Evolutionary conservation across 2,113 vertebrate genomes (phyloP).

Genomic region (Cricetomys ansorgei): DNA sequence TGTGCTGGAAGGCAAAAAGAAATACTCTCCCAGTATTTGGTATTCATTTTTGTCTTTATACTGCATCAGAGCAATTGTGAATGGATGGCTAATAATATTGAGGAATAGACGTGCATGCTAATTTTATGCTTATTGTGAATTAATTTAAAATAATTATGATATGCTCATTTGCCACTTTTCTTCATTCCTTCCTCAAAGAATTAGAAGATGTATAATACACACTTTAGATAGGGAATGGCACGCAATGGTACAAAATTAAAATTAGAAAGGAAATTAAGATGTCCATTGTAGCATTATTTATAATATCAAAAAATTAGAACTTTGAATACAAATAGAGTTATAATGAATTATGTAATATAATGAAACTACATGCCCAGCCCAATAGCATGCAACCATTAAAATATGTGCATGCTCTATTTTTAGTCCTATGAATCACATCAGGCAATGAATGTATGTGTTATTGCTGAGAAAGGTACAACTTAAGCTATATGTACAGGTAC

Average conservation of each 20-base stretch:
- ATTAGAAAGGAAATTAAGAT: constrained; percentile 76
- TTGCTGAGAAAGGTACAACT: background rate
- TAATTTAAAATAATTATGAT: constrained; percentile 75
- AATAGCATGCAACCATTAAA: background rate
- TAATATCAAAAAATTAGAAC: constrained; percentile 50
- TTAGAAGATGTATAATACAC: constrained; percentile 27
- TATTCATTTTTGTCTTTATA: constrained; percentile 76
- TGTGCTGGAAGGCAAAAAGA: constrained; percentile 74
- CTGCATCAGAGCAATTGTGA: constrained; percentile 73
- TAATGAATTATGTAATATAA: constrained; percentile 39
- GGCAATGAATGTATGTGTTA: background rate
- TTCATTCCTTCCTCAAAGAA: constrained; percentile 55
- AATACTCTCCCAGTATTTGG: constrained; percentile 46
- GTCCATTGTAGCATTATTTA: constrained; percentile 64
- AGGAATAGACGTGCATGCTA: constrained; percentile 69
- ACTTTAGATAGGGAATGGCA: background rate
- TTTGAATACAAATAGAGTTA: constrained; percentile 39
- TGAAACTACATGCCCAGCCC: background rate
- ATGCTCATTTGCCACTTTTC: constrained; percentile 31
- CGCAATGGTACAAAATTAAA: constrained; percentile 72
- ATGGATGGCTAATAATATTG: constrained; percentile 76
- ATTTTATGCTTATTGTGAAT: constrained; percentile 81
- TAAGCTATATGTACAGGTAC: background rate
- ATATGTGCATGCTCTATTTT: constrained; percentile 11
- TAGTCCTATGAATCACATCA: background rate